Percentiles rank a stretch among this genome's conserved stretches.
Evolutionary conservation across 1,140 invertebrate species (phyloP).

Genomic region (Bicyclus anynana): DNA sequence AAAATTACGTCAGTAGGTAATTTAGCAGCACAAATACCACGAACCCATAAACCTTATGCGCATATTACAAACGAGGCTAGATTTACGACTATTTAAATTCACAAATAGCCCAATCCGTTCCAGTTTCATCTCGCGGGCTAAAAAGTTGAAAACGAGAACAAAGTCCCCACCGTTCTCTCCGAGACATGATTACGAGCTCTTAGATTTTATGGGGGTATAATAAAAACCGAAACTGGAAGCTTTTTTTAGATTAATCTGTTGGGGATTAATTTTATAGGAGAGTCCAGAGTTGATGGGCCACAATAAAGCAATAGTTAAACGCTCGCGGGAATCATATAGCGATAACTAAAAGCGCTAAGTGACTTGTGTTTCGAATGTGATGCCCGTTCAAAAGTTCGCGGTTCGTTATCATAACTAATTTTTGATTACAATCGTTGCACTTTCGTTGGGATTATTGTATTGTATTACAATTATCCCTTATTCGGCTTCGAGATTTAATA

Average conservation of each 20-base stretch:
- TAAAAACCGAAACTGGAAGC: constrained; percentile 61
- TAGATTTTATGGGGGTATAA: constrained; percentile 59
- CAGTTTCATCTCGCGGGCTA: constrained; percentile 35
- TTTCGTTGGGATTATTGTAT: too few species aligned
- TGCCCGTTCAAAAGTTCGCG: neutral
- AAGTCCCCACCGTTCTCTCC: constrained; percentile 41
- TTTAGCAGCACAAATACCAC: neutral
- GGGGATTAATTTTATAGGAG: constrained; percentile 45
- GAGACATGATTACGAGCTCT: constrained; percentile 55
- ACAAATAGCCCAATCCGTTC: constrained; percentile 42
- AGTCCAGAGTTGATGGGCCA: constrained; percentile 37
- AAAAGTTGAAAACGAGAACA: constrained; percentile 50
- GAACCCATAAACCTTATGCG: constrained; percentile 18
- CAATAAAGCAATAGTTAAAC: constrained; percentile 46
- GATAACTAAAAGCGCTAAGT: constrained; percentile 22
- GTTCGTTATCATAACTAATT: neutral
- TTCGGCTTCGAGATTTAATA: too few species aligned
- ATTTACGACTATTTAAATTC: constrained; percentile 43
- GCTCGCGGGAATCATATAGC: constrained; percentile 21
- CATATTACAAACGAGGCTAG: constrained; percentile 24
- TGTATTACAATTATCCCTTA: too few species aligned
- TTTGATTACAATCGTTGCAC: too few species aligned
- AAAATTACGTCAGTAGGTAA: constrained; percentile 24
- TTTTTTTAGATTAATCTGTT: constrained; percentile 56
- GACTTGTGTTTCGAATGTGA: constrained; percentile 15